Percentiles rank a stretch among this genome's conserved stretches.
phyloP scores from a whole-genome alignment of 2,888 invertebrate species.

The Chamaedrilus cognettii region DNA sequence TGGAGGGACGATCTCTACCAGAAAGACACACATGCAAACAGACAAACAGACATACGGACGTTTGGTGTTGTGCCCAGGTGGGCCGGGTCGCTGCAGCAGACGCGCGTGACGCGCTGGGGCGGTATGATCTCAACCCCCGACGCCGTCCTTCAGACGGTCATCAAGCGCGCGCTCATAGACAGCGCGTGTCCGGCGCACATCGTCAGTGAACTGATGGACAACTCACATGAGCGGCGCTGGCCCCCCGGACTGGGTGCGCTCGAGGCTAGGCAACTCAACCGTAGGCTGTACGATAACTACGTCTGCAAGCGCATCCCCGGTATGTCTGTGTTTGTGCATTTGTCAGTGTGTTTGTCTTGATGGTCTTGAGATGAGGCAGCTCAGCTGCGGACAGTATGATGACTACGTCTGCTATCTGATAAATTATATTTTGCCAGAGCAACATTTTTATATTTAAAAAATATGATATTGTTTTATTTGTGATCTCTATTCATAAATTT shows the following conservation, averaged over 20 bases:
- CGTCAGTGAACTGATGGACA: conserved; percentile 93
- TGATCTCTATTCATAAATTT: too few relatives aligned
- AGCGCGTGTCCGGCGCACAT: conserved; percentile 90
- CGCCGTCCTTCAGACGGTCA: conserved; percentile 85
- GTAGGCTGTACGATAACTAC: conserved; percentile 91
- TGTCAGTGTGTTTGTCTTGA: too few relatives aligned
- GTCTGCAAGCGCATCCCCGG: conserved; percentile 91
- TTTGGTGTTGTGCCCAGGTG: conserved; percentile 53
- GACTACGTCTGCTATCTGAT: too few relatives aligned
- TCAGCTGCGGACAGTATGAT: neutral
- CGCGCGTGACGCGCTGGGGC: conserved; percentile 91
- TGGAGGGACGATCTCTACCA: too few relatives aligned
- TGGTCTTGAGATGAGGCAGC: neutral
- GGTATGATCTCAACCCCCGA: conserved; percentile 99
- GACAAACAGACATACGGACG: too few relatives aligned
- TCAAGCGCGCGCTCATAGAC: conserved; percentile 88
- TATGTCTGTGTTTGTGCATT: too few relatives aligned
- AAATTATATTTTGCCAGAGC: too few relatives aligned
- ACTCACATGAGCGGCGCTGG: conserved; percentile 95
- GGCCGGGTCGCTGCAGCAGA: conserved; percentile 52
- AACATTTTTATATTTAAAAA: too few relatives aligned
- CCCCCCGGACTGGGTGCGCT: conserved; percentile 86
- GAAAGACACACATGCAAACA: too few relatives aligned
- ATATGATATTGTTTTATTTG: too few relatives aligned
- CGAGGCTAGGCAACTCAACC: conserved; percentile 91